Conservation (phyloP, 2,888 invertebrate species). For the Cordilura impudica region DNA sequence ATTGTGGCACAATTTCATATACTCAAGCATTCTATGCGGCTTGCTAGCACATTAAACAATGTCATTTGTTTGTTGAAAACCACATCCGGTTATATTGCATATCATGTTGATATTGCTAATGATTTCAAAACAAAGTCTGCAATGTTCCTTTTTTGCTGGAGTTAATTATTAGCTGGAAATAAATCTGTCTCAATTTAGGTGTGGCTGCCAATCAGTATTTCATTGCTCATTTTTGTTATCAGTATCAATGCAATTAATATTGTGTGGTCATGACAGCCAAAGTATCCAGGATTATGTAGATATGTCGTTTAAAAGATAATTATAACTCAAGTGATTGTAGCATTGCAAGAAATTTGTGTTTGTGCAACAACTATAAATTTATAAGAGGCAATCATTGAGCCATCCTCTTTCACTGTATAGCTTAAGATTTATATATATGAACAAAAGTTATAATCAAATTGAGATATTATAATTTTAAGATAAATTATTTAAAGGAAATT, state of each 20-base stretch:
- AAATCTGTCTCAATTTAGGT: slow-evolving; percentile 32
- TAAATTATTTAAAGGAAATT: too few relatives aligned
- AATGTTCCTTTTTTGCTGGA: slow-evolving; percentile 26
- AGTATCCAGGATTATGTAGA: slow-evolving; percentile 28
- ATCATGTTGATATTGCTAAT: slow-evolving; percentile 21
- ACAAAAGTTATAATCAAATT: too few relatives aligned
- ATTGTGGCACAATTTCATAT: slow-evolving; percentile 45
- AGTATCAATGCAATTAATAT: slow-evolving; percentile 16
- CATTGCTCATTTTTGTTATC: neutral
- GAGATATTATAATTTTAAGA: too few relatives aligned
- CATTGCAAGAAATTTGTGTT: too few relatives aligned
- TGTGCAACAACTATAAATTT: too few relatives aligned
- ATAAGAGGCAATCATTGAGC: too few relatives aligned
- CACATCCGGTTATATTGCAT: slow-evolving; percentile 1
- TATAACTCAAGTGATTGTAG: too few relatives aligned
- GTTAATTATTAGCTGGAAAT: slow-evolving; percentile 32
- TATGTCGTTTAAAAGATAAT: neutral
- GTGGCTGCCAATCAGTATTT: slow-evolving; percentile 10
- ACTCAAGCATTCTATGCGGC: slow-evolving; percentile 11
- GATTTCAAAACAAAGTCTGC: slow-evolving; percentile 21
- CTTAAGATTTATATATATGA: neutral
- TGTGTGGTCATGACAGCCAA: slow-evolving; percentile 39
- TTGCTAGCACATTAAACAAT: neutral
- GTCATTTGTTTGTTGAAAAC: neutral
- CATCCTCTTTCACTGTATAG: neutral